A percentile compares a stretch with the other conserved stretches of the same genome.
These are phyloP conservation scores for Myrmophylax atrothorax DNA, from an alignment of 2,113 vertebrate species.

Conservation along the genomic window DNA sequence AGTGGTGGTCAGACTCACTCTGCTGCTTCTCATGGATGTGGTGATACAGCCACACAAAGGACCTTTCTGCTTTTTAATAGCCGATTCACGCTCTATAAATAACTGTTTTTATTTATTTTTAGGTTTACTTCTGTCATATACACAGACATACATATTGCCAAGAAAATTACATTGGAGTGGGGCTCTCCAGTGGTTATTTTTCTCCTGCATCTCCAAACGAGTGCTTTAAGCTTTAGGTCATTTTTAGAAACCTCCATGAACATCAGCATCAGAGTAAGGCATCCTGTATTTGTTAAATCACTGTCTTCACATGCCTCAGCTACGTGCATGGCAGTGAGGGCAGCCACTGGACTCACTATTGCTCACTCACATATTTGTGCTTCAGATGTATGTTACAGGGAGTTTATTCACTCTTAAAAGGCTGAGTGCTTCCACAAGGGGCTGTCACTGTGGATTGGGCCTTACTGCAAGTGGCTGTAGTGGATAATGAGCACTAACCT, in stretches of 20 bases:
- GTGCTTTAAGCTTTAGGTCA: background rate
- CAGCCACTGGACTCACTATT: accelerated
- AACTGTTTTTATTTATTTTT: background rate
- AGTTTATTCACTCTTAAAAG: background rate
- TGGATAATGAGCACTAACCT: conserved; percentile 3
- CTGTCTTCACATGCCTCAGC: background rate
- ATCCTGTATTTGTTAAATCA: background rate
- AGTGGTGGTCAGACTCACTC: background rate
- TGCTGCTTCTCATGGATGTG: accelerated
- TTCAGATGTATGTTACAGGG: background rate
- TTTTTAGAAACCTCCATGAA: background rate
- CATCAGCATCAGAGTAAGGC: background rate
- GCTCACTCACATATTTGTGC: background rate
- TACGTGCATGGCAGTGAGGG: background rate
- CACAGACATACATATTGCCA: background rate
- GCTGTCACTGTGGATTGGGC: background rate
- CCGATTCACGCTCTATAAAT: background rate
- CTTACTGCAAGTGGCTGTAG: background rate
- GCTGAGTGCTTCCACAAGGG: background rate
- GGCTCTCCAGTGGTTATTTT: background rate
- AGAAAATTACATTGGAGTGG: background rate
- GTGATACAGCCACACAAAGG: background rate
- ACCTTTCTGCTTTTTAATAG: background rate
- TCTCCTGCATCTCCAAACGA: background rate
- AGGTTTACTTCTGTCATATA: background rate